Percentiles rank a stretch among this genome's conserved stretches.
phyloP scores from a whole-genome alignment of 2,113 vertebrate genomes.

The Rousettus leschenaultii region DNA sequence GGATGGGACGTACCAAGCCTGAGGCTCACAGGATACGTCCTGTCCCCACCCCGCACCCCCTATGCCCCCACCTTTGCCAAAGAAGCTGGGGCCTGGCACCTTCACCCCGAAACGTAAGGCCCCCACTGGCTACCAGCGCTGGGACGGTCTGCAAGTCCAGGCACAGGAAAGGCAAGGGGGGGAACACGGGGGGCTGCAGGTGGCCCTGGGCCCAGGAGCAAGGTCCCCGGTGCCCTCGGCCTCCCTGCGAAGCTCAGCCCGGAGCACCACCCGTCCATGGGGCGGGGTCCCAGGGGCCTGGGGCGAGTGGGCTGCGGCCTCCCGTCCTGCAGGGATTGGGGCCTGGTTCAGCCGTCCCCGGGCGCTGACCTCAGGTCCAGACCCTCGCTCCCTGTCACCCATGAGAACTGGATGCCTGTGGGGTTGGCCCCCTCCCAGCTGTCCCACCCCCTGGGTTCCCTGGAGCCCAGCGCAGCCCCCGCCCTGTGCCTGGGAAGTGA shows the following conservation, averaged over 20 bases:
- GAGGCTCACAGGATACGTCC: background rate
- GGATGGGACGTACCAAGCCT: background rate
- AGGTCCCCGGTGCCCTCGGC: rapidly evolving
- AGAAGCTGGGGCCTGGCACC: background rate
- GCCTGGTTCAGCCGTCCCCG: background rate
- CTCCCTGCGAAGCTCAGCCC: background rate
- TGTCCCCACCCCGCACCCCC: rapidly evolving
- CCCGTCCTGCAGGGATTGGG: background rate
- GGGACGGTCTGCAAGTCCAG: background rate
- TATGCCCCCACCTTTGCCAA: background rate
- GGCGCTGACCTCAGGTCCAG: rapidly evolving
- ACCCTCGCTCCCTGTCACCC: rapidly evolving
- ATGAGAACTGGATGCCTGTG: background rate
- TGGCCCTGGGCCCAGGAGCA: rapidly evolving
- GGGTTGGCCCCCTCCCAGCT: too few relatives aligned
- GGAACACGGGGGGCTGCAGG: background rate
- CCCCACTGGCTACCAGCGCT: background rate
- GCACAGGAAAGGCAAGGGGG: background rate
- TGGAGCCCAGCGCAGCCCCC: background rate
- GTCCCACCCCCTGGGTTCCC: background rate
- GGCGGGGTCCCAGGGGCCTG: background rate
- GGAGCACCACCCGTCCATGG: background rate
- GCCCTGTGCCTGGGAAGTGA: background rate
- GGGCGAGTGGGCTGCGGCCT: background rate
- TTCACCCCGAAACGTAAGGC: background rate